A percentile compares a stretch with the other conserved stretches of the same genome.
Conservation (phyloP, 2,797 vertebrate species). For the Lophotriccus pileatus region DNA sequence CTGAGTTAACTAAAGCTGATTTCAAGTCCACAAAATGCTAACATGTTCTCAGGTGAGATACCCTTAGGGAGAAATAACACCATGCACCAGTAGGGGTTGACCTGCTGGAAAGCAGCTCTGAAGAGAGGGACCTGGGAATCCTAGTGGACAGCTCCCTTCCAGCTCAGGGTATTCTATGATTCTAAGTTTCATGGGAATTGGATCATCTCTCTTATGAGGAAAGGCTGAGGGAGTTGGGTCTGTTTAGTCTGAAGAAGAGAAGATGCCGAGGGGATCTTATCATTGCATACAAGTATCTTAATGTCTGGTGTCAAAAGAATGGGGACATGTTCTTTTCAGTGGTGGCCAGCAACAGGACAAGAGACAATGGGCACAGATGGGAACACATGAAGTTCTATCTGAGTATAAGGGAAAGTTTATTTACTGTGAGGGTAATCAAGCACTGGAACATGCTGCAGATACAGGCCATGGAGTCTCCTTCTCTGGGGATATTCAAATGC, state of each 20-base stretch:
- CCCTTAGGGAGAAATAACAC: background rate
- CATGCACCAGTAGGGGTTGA: background rate
- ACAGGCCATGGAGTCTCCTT: background rate
- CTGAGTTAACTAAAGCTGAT: conserved; percentile 33
- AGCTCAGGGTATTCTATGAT: background rate
- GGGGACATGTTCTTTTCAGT: background rate
- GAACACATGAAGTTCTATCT: background rate
- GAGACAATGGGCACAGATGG: background rate
- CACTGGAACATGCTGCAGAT: background rate
- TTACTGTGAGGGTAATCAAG: background rate
- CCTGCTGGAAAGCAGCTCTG: background rate
- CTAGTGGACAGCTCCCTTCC: background rate
- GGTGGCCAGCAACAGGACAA: background rate
- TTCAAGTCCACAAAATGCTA: conserved; percentile 14
- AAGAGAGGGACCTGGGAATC: background rate
- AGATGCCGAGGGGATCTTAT: background rate
- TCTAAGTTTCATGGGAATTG: background rate
- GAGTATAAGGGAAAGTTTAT: background rate
- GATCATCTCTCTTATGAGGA: background rate
- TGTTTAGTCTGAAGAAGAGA: background rate
- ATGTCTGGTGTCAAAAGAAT: background rate
- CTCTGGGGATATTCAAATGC: background rate
- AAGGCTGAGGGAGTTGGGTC: background rate
- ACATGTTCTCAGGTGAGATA: background rate
- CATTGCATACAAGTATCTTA: background rate